These are phyloP conservation scores for Gallinago media DNA, from an alignment of 2,113 vertebrate species.

Conservation along the genomic window DNA sequence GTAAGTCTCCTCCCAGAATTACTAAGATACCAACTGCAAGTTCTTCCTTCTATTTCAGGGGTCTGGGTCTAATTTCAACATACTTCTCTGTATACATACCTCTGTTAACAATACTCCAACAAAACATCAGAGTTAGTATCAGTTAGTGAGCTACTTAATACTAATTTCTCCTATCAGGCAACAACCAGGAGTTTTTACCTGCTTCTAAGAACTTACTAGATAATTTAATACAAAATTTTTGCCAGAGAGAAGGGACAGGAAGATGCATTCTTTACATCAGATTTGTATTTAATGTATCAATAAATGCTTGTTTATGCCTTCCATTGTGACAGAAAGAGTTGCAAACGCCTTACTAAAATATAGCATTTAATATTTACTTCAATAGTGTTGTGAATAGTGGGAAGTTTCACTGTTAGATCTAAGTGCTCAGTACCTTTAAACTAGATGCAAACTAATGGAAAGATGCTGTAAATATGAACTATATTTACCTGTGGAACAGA, in stretches of 20 bases:
- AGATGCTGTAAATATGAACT: neutral
- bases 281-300: neutral
- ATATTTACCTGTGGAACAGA: slow-evolving; percentile 78
- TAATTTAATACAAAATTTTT: neutral
- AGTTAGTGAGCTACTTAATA: neutral
- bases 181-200: neutral
- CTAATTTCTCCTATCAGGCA: neutral
- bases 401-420: neutral
- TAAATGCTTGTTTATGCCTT: neutral
- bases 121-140: neutral
- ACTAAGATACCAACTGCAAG: neutral
- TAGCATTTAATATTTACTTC: neutral
- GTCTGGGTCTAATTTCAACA: neutral
- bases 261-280: neutral
- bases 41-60: neutral
- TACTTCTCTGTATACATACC: neutral
- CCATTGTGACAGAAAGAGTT: neutral
- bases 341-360: neutral
- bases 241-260: neutral
- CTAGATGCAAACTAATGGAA: neutral
- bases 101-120: neutral
- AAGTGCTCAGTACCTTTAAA: neutral
- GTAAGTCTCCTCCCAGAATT: neutral
- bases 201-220: neutral
- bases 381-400: neutral